These are phyloP conservation scores for Rhaphigaster nebulosa DNA, from an alignment of 2,888 invertebrate genomes.

Conservation along the genomic window DNA sequence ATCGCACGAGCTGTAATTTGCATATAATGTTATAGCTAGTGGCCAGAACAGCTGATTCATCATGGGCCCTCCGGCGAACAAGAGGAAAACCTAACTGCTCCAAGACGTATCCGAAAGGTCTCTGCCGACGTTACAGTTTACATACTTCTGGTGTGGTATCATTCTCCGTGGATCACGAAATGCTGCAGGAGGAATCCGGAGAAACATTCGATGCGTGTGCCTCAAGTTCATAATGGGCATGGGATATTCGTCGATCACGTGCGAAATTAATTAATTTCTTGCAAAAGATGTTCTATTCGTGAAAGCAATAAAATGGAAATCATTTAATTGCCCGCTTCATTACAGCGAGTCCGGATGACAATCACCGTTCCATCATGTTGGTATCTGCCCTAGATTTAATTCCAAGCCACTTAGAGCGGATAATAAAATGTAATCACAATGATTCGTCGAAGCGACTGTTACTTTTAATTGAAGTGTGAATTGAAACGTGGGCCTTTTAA, in stretches of 20 bases:
- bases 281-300: neutral
- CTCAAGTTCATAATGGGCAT: neutral
- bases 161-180: neutral
- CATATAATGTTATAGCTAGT: slow-evolving; percentile 47
- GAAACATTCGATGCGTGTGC: neutral
- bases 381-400: neutral
- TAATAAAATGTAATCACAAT: neutral
- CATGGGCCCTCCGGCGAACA: neutral
- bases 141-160: neutral
- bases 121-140: slow-evolving; percentile 17
- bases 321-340: neutral
- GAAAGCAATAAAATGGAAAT: neutral
- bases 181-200: neutral
- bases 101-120: neutral
- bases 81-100: neutral
- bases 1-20: slow-evolving; percentile 46
- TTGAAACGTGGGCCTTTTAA: neutral
- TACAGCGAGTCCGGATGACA: neutral
- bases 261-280: neutral
- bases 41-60: slow-evolving; percentile 22
- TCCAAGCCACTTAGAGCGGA: neutral
- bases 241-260: neutral
- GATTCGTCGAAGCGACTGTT: neutral
- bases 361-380: neutral
- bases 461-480: neutral